These are phyloP conservation scores for Drosophila rhopaloa DNA, from an alignment of 1,140 invertebrate genomes.

Conservation along the genomic window DNA sequence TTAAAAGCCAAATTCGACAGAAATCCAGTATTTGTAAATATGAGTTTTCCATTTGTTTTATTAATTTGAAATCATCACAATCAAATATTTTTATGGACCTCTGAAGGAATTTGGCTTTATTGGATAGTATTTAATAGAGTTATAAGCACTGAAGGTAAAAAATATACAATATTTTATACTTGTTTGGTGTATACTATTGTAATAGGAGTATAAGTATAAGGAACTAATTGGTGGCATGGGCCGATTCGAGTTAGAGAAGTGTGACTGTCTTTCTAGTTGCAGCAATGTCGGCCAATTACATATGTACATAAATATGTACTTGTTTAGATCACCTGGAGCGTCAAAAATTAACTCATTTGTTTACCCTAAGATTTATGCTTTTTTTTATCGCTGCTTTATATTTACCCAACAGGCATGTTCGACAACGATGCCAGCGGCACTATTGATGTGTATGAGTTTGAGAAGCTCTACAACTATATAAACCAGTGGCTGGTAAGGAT, in stretches of 20 bases:
- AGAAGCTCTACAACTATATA: slow-evolving; percentile 94
- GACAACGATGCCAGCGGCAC: slow-evolving; percentile 93
- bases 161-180: too few species aligned
- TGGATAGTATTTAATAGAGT: too few species aligned
- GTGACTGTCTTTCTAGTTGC: not conserved
- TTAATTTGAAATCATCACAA: too few species aligned
- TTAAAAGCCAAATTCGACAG: too few species aligned
- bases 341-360: slow-evolving; percentile 36
- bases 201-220: too few species aligned
- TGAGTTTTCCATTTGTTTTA: too few species aligned
- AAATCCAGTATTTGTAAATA: too few species aligned
- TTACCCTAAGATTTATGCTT: slow-evolving; percentile 34
- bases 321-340: slow-evolving; percentile 28
- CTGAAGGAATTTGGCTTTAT: too few species aligned
- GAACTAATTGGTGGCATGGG: too few species aligned
- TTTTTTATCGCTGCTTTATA: slow-evolving; percentile 22
- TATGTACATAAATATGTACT: not conserved
- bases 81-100: too few species aligned
- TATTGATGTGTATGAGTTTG: slow-evolving; percentile 95
- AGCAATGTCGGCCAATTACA: not conserved
- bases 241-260: not conserved
- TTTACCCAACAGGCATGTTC: slow-evolving; percentile 91
- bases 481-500: slow-evolving; percentile 90
- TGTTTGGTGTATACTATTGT: too few species aligned
- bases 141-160: too few species aligned